phyloP scores from a whole-genome alignment of 2,888 invertebrate species.

The Operophtera brumata region DNA sequence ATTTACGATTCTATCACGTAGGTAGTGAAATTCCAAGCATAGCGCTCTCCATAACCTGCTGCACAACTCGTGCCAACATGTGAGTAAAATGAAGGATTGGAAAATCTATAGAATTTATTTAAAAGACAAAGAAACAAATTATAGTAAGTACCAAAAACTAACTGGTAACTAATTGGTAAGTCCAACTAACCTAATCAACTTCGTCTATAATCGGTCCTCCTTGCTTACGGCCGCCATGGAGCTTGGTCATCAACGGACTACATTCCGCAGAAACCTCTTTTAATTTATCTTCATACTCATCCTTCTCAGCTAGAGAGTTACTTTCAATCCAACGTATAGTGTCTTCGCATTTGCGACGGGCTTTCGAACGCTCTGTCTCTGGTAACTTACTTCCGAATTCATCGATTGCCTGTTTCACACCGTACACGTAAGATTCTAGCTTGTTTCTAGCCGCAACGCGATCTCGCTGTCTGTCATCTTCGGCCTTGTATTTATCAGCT shows the following conservation, averaged over 20 bases:
- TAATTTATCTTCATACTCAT: conserved; percentile 83
- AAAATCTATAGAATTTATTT: conserved; percentile 22
- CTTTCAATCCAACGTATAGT: conserved; percentile 84
- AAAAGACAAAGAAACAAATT: conserved; percentile 18
- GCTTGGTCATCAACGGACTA: conserved; percentile 81
- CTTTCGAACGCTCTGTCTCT: conserved; percentile 79
- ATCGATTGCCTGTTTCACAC: conserved; percentile 83
- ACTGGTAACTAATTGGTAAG: neutral
- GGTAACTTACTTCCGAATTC: conserved; percentile 81
- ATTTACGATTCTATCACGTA: too few species aligned
- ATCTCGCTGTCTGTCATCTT: conserved; percentile 84
- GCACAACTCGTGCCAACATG: too few species aligned
- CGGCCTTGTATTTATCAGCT: conserved; percentile 85
- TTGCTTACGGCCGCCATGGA: conserved; percentile 52
- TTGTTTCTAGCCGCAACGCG: conserved; percentile 84
- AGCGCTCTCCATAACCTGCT: too few species aligned
- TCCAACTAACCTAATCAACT: conserved; percentile 68
- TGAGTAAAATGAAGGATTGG: neutral
- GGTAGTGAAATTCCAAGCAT: too few species aligned
- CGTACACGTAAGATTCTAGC: conserved; percentile 85
- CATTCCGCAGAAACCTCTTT: conserved; percentile 48
- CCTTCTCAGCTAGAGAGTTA: conserved; percentile 84
- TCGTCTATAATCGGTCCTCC: conserved; percentile 79
- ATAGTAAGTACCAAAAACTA: too few species aligned
- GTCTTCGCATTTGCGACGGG: conserved; percentile 77